Conservation (phyloP, 2,113 vertebrate species). For the Amphiprion percula region DNA sequence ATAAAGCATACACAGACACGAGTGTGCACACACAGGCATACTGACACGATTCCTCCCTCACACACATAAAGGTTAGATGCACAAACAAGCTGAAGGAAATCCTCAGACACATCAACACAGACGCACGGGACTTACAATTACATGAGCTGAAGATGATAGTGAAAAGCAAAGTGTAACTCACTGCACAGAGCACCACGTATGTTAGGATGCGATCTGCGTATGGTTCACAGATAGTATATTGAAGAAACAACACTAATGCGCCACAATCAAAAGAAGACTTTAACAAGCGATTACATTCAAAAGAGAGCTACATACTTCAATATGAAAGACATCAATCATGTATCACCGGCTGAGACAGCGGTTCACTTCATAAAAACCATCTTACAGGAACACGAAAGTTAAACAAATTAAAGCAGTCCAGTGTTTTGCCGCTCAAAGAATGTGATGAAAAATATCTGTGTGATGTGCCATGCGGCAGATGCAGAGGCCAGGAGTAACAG, state of each 20-base stretch:
- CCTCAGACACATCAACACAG: constrained; percentile 33
- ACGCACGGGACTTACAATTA: constrained; percentile 6
- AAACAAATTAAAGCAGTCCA: constrained; percentile 66
- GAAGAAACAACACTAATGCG: not conserved
- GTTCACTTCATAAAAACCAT: constrained; percentile 63
- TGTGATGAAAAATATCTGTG: constrained; percentile 67
- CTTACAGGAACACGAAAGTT: constrained; percentile 58
- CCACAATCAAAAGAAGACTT: constrained; percentile 1
- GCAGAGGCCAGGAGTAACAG: constrained; percentile 76
- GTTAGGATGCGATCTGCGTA: not conserved
- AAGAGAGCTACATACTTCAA: constrained; percentile 1
- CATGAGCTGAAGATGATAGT: not conserved
- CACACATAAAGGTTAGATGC: constrained; percentile 10
- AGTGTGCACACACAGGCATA: constrained; percentile 9
- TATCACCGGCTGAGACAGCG: constrained; percentile 28
- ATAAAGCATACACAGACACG: constrained; percentile 17
- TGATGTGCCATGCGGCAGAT: constrained; percentile 39
- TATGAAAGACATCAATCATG: constrained; percentile 55
- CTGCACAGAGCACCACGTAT: not conserved
- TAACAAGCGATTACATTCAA: not conserved
- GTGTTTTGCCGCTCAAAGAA: constrained; percentile 55
- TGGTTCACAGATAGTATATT: not conserved
- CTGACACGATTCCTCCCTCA: constrained; percentile 7
- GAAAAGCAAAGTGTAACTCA: constrained; percentile 18
- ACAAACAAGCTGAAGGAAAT: constrained; percentile 45